Percentiles rank a stretch among this genome's conserved stretches.
phyloP scores from a whole-genome alignment of 92 coral and sea anemone species.

The Parazoanthus swiftii region DNA sequence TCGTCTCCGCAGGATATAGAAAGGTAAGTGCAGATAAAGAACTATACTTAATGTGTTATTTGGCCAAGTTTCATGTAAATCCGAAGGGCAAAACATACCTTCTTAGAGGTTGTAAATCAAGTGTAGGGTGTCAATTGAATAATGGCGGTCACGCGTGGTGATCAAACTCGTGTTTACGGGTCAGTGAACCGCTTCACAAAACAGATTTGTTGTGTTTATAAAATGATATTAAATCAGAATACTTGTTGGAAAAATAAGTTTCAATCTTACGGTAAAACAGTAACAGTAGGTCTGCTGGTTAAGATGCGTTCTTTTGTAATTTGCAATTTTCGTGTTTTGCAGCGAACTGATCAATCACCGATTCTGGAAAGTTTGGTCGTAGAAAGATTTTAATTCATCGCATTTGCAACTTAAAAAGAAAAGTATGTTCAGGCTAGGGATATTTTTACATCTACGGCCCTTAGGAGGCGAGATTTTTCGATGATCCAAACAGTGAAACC shows the following conservation, averaged over 20 bases:
- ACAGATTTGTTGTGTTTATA: not conserved
- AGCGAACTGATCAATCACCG: not conserved
- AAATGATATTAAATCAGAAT: not conserved
- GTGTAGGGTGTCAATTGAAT: no score
- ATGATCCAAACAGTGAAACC: no score
- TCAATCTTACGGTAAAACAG: not conserved
- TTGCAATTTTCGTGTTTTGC: not conserved
- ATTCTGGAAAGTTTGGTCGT: not conserved
- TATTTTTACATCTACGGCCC: no score
- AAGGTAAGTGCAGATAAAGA: not conserved
- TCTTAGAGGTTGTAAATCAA: no score
- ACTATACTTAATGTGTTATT: not conserved
- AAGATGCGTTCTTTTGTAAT: not conserved
- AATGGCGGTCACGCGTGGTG: not conserved
- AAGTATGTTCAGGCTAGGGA: no score
- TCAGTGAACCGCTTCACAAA: not conserved
- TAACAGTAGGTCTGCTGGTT: not conserved
- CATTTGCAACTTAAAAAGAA: not conserved
- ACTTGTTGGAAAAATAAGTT: not conserved
- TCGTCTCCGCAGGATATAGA: not conserved
- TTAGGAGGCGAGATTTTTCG: no score
- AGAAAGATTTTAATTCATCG: not conserved
- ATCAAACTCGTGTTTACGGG: not conserved
- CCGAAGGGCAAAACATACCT: not conserved
- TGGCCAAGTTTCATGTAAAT: not conserved